A percentile compares a stretch with the other conserved stretches of the same genome.
These are phyloP conservation scores for Pituophis catenifer DNA, from an alignment of 2,113 vertebrate species.

Conservation along the genomic window DNA sequence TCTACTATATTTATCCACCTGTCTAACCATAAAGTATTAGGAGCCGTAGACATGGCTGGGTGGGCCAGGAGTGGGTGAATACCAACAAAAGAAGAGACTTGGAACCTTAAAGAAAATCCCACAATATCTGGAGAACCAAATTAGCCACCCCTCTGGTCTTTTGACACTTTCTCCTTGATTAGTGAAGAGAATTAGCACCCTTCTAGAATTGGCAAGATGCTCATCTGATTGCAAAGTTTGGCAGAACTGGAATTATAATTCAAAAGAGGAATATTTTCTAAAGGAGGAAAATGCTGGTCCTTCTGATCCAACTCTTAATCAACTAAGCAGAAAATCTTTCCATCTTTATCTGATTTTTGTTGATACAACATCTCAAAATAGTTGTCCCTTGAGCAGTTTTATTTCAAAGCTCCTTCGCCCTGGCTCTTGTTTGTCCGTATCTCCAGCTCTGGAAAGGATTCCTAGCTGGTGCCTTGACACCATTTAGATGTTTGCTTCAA, in stretches of 20 bases:
- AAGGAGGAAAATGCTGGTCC: not conserved
- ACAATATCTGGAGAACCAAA: not conserved
- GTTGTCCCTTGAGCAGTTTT: not conserved
- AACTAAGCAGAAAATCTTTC: not conserved
- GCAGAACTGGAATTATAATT: not conserved
- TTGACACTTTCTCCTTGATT: not conserved
- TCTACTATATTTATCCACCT: not conserved
- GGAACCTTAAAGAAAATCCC: no score
- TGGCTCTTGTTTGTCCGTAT: not conserved
- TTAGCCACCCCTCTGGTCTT: not conserved
- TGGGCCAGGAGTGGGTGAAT: not conserved
- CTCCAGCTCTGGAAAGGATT: not conserved
- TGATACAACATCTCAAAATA: not conserved
- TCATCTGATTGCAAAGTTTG: not conserved
- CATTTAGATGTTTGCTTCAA: not conserved
- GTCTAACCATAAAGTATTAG: not conserved
- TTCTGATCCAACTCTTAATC: not conserved
- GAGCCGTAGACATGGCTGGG: not conserved
- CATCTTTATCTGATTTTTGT: no score
- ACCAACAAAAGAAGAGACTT: not conserved
- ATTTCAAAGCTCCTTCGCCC: no score
- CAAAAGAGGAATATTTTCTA: not conserved
- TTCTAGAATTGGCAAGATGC: not conserved
- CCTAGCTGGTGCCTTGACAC: not conserved
- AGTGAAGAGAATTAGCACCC: not conserved